Conservation (phyloP, 2,888 invertebrate species). For the Volucella inanis region DNA sequence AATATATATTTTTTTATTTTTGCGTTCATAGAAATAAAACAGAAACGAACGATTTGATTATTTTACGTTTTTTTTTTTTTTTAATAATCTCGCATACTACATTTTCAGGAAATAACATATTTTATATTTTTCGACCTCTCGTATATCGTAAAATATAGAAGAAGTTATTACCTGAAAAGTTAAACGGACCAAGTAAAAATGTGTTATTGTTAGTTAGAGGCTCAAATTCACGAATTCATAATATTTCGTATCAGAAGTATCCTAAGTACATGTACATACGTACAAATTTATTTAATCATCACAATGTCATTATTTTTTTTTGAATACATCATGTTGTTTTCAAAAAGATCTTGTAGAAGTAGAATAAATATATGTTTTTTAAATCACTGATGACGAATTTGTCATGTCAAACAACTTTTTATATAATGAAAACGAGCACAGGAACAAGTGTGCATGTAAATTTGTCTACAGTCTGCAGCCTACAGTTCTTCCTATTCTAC, state of each 20-base stretch:
- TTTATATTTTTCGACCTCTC: slow-evolving; percentile 72
- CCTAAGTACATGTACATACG: too few species aligned
- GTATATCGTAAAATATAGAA: slow-evolving; percentile 73
- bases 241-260: too few species aligned
- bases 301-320: too few species aligned
- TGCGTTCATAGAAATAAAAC: neutral
- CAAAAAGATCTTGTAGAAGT: too few species aligned
- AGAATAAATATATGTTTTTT: too few species aligned
- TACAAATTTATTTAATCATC: too few species aligned
- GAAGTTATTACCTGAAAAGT: slow-evolving; percentile 64
- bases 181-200: slow-evolving; percentile 9
- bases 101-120: slow-evolving; percentile 67
- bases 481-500: neutral
- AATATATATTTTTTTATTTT: neutral
- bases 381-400: too few species aligned
- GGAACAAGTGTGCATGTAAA: too few species aligned
- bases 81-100: slow-evolving; percentile 25
- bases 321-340: too few species aligned
- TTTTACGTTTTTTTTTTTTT: too few species aligned
- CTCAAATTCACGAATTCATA: neutral
- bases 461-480: neutral
- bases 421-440: too few species aligned
- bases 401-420: too few species aligned
- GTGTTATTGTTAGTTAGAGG: neutral
- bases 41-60: slow-evolving; percentile 16